A percentile compares a stretch with the other conserved stretches of the same genome.
These are phyloP conservation scores for Eonycteris spelaea DNA, from an alignment of 2,113 vertebrate genomes.

Conservation along the genomic window DNA sequence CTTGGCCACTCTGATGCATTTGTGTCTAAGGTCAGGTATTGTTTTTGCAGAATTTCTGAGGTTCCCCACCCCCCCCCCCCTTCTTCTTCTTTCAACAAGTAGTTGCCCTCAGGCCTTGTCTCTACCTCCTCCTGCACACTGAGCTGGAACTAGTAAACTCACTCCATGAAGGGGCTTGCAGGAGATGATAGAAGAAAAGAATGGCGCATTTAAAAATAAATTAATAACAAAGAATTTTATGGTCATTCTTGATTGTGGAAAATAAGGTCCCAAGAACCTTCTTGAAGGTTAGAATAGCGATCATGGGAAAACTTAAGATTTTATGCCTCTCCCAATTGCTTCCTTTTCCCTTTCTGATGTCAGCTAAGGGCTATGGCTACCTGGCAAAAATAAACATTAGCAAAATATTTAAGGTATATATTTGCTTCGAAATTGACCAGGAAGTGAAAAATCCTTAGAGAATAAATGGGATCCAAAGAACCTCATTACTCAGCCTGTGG, in stretches of 20 bases:
- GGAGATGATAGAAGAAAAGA: not conserved
- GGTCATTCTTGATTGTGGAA: not conserved
- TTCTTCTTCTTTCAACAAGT: not conserved
- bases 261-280: not conserved
- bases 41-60: not conserved
- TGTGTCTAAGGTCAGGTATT: not conserved
- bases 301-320: not conserved
- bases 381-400: not conserved
- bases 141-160: not conserved
- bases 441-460: constrained; percentile 35
- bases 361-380: not conserved
- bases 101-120: not conserved
- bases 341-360: not conserved
- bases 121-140: not conserved
- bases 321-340: not conserved
- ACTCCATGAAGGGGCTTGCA: not conserved
- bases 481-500: constrained; percentile 24
- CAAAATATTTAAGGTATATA: constrained; percentile 14
- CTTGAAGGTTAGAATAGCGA: not conserved
- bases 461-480: not conserved
- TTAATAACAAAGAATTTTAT: not conserved
- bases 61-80: too few species aligned
- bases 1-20: not conserved
- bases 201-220: not conserved
- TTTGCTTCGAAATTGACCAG: not conserved